Conservation (phyloP, 2,797 vertebrate species). For the Enteromius anoplus region DNA sequence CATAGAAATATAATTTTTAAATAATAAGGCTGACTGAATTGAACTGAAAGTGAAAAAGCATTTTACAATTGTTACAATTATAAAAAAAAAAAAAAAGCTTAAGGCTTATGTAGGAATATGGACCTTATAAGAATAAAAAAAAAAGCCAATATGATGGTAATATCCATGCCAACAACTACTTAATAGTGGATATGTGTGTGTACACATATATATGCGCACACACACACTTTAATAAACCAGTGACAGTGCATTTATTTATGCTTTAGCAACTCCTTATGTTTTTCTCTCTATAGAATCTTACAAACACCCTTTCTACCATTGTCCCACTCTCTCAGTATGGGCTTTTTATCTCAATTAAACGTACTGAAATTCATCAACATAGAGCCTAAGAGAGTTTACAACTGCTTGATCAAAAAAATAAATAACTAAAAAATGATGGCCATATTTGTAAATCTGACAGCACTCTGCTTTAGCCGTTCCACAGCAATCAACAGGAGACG, state of each 20-base stretch:
- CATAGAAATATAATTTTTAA: neutral
- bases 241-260: neutral
- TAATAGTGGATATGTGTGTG: neutral
- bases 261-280: neutral
- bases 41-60: neutral
- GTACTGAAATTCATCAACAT: neutral
- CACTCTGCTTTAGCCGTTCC: slow-evolving; percentile 2
- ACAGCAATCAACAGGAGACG: slow-evolving; percentile 20
- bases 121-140: neutral
- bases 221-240: neutral
- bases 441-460: slow-evolving; percentile 13
- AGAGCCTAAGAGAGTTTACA: neutral
- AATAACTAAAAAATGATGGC: neutral
- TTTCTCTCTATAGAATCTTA: slow-evolving; percentile 2
- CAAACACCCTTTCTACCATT: neutral
- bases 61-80: neutral
- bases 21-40: neutral
- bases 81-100: neutral
- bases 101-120: neutral
- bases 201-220: neutral
- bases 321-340: neutral
- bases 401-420: neutral
- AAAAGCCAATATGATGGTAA: neutral
- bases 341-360: slow-evolving; percentile 2
- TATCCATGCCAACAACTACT: neutral